A percentile compares a stretch with the other conserved stretches of the same genome.
Evolutionary conservation across 2,888 invertebrate genomes (phyloP).

Genomic region (Eristalis intricaria): DNA sequence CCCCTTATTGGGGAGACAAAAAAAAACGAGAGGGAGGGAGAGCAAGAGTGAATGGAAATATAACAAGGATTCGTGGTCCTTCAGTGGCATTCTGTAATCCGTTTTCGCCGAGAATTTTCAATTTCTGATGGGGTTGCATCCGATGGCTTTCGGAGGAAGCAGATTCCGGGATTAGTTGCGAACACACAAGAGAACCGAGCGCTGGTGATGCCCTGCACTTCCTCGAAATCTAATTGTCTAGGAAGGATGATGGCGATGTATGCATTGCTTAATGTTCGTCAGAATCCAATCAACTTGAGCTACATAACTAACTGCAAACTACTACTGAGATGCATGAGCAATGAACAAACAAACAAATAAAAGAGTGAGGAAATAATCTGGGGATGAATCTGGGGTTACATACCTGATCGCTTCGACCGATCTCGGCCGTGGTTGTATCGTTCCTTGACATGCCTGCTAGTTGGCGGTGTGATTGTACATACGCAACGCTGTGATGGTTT

Average conservation of each 20-base stretch:
- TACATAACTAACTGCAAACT: conserved; percentile 47
- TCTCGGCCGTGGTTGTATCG: conserved; percentile 66
- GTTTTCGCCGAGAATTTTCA: conserved; percentile 42
- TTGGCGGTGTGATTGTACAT: conserved; percentile 57
- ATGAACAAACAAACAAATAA: conserved; percentile 2
- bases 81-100: conserved; percentile 30
- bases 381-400: conserved; percentile 15
- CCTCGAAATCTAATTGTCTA: conserved; percentile 43
- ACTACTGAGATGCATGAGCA: conserved; percentile 49
- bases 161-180: conserved; percentile 32
- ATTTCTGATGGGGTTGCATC: conserved; percentile 46
- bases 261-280: conserved; percentile 18
- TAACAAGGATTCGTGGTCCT: conserved; percentile 10
- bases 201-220: conserved; percentile 24
- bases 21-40: neutral
- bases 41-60: neutral
- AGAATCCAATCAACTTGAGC: conserved; percentile 47
- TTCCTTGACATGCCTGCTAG: conserved; percentile 65
- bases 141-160: conserved; percentile 9
- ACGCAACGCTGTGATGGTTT: conserved; percentile 41
- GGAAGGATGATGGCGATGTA: conserved; percentile 21
- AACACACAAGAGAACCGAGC: conserved; percentile 1
- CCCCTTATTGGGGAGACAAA: conserved; percentile 39
- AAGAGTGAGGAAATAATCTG: neutral
- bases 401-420: conserved; percentile 69